phyloP scores from a whole-genome alignment of 92 coral and sea anemone species.

The Muricea muricata region DNA sequence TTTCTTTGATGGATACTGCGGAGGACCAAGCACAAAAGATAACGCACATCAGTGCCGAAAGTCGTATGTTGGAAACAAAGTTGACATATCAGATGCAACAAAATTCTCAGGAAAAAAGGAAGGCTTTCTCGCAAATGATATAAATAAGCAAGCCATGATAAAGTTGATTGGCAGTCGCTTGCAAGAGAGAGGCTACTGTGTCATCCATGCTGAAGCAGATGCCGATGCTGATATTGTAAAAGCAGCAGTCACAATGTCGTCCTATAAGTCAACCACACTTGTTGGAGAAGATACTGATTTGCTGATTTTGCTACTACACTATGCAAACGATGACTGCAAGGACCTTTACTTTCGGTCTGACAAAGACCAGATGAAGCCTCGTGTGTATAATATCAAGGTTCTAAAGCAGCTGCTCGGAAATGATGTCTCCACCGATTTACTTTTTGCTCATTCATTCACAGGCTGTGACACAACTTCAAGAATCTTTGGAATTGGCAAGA shows the following conservation, averaged over 20 bases:
- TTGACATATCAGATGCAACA: not conserved
- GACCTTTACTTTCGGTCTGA: not conserved
- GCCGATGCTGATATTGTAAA: constrained; percentile 12
- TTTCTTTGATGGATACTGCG: constrained; percentile 68
- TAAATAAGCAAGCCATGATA: constrained; percentile 60
- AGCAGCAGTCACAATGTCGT: constrained; percentile 22
- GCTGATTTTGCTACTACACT: constrained; percentile 24
- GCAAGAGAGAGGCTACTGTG: constrained; percentile 14
- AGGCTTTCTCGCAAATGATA: constrained; percentile 34
- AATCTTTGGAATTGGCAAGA: not conserved
- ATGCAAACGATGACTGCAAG: not conserved
- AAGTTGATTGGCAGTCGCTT: constrained; percentile 30
- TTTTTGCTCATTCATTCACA: not conserved
- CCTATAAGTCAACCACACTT: not conserved
- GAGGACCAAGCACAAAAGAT: constrained; percentile 65
- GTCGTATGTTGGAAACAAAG: not conserved
- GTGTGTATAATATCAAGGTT: not conserved
- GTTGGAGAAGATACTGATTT: constrained; percentile 59
- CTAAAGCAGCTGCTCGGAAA: not conserved
- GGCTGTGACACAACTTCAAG: not conserved
- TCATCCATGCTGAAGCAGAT: constrained; percentile 15
- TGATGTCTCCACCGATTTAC: not conserved
- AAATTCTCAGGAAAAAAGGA: constrained; percentile 50
- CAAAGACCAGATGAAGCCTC: not conserved
- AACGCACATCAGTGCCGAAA: constrained; percentile 50